Evolutionary conservation across 2,113 vertebrate genomes (phyloP).

Genomic region (Proteles cristata): DNA sequence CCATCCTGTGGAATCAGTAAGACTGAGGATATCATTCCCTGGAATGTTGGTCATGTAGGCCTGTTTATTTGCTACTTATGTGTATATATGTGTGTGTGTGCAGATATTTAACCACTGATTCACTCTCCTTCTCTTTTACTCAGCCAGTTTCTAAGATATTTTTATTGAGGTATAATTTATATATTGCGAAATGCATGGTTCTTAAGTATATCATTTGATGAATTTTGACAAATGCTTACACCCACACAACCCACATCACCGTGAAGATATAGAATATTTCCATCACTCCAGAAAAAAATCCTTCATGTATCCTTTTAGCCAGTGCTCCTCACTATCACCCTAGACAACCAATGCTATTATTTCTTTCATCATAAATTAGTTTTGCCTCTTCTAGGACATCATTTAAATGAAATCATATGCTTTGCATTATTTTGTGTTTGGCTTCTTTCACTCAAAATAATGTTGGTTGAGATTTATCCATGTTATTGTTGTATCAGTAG

Average conservation of each 20-base stretch:
- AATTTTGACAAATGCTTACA: not conserved
- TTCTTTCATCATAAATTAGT: not conserved
- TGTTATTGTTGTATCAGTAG: not conserved
- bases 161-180: not conserved
- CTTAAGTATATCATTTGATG: not conserved
- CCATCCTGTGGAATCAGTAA: not conserved
- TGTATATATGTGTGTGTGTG: not conserved
- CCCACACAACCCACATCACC: not conserved
- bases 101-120: not conserved
- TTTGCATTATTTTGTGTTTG: not conserved
- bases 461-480: not conserved
- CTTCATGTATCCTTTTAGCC: not conserved
- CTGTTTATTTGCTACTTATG: not conserved
- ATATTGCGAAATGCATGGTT: not conserved
- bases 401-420: not conserved
- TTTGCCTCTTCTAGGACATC: not conserved
- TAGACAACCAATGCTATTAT: not conserved
- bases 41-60: not conserved
- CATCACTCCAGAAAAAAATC: not conserved
- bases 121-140: not conserved
- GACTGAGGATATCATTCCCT: not conserved
- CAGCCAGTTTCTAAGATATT: not conserved
- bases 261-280: constrained; percentile 2
- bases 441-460: not conserved
- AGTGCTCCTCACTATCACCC: not conserved